These are phyloP conservation scores for Tragelaphus strepsiceros DNA, from an alignment of 2,113 vertebrate species.

Conservation along the genomic window DNA sequence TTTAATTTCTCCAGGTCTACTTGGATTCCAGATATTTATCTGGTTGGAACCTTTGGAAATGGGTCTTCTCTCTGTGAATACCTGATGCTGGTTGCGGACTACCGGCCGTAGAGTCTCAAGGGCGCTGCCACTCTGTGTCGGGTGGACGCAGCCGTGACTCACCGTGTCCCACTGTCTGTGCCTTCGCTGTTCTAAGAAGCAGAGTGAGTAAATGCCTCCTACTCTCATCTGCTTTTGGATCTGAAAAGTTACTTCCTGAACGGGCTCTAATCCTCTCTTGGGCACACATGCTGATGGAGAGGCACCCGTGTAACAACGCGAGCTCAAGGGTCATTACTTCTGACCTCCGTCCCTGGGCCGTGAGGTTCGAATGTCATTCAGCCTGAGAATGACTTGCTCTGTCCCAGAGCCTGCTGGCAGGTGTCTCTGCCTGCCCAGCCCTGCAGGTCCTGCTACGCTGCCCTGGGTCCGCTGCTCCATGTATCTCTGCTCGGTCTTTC, in stretches of 20 bases:
- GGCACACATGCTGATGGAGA: neutral
- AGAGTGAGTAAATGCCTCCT: neutral
- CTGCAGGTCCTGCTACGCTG: neutral
- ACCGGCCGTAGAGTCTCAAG: neutral
- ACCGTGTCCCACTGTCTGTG: neutral
- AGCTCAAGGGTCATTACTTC: neutral
- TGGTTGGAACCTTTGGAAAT: neutral
- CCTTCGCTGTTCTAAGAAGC: neutral
- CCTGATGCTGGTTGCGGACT: neutral
- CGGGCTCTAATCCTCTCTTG: neutral
- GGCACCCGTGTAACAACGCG: fast-evolving
- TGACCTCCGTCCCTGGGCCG: neutral
- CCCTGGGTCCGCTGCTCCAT: neutral
- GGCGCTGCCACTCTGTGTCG: neutral
- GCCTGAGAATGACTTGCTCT: neutral
- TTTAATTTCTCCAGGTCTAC: neutral
- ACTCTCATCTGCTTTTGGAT: neutral
- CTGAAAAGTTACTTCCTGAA: neutral
- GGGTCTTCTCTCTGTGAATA: neutral
- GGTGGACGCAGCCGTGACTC: too few relatives aligned
- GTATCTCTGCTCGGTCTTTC: neutral
- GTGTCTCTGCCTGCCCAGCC: neutral
- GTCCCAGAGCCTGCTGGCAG: neutral
- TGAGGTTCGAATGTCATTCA: neutral
- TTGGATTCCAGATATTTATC: neutral